These are phyloP conservation scores for Eucera pruinosa DNA, from an alignment of 2,888 invertebrate species.

Conservation along the genomic window DNA sequence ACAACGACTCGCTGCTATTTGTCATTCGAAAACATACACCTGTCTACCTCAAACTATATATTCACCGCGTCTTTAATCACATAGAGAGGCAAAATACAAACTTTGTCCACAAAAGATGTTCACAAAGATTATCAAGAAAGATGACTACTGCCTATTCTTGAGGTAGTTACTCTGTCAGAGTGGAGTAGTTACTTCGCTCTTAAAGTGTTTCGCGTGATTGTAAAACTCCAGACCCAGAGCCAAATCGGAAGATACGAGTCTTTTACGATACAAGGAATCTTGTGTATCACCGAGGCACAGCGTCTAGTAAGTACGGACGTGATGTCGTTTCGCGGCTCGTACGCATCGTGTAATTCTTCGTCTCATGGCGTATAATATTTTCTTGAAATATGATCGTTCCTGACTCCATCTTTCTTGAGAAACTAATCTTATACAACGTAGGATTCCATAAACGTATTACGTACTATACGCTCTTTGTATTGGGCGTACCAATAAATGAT, in stretches of 20 bases:
- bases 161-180: slow-evolving; percentile 12
- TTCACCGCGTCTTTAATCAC: neutral
- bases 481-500: no score
- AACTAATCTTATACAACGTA: slow-evolving; percentile 13
- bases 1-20: neutral
- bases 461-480: no score
- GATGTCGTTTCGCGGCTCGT: slow-evolving; percentile 46
- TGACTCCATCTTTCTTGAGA: neutral
- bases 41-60: neutral
- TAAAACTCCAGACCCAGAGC: slow-evolving; percentile 58
- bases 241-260: slow-evolving; percentile 66
- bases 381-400: slow-evolving; percentile 37
- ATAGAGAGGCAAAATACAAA: no score
- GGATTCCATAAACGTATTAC: neutral
- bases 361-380: neutral
- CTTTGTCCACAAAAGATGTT: no score
- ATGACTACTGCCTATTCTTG: slow-evolving; percentile 24
- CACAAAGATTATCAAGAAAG: slow-evolving; percentile 1
- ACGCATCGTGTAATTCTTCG: slow-evolving; percentile 43
- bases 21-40: neutral
- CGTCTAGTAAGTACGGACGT: slow-evolving; percentile 16
- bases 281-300: slow-evolving; percentile 26
- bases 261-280: slow-evolving; percentile 67
- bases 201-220: slow-evolving; percentile 56
- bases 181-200: no score